Percentiles rank a stretch among this genome's conserved stretches.
Conservation (phyloP, 2,888 invertebrate species). For the Hyposoter didymator region DNA sequence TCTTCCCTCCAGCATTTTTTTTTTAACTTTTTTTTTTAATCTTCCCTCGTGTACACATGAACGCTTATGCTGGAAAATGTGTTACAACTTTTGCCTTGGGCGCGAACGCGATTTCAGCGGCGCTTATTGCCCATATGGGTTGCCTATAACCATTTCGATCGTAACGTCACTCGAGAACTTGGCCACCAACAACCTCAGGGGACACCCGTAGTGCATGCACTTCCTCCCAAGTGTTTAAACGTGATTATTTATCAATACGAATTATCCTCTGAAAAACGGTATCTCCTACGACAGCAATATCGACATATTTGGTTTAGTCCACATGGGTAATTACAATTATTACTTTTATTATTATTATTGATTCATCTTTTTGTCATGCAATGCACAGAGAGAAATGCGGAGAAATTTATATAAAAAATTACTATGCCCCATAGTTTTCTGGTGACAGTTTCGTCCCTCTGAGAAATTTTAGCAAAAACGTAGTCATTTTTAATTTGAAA, state of each 20-base stretch:
- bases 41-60: background rate
- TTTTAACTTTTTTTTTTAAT: background rate
- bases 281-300: background rate
- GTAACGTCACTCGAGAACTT: slow-evolving; percentile 48
- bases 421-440: too few relatives aligned
- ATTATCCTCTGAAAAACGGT: background rate
- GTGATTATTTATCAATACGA: background rate
- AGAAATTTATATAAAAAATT: too few relatives aligned
- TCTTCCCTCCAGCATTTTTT: background rate
- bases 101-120: slow-evolving; percentile 16
- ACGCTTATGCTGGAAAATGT: slow-evolving; percentile 29
- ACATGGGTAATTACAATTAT: background rate
- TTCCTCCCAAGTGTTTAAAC: background rate
- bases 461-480: too few relatives aligned
- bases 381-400: too few relatives aligned
- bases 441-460: too few relatives aligned
- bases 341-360: background rate
- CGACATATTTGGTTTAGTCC: background rate
- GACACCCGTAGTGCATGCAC: slow-evolving; percentile 6
- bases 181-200: slow-evolving; percentile 40
- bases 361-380: background rate
- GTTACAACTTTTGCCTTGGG: slow-evolving; percentile 17
- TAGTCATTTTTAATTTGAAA: too few relatives aligned
- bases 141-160: slow-evolving; percentile 50
- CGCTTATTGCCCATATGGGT: slow-evolving; percentile 26